Conservation (phyloP, 2,888 invertebrate species). For the Chouioia cunea region DNA sequence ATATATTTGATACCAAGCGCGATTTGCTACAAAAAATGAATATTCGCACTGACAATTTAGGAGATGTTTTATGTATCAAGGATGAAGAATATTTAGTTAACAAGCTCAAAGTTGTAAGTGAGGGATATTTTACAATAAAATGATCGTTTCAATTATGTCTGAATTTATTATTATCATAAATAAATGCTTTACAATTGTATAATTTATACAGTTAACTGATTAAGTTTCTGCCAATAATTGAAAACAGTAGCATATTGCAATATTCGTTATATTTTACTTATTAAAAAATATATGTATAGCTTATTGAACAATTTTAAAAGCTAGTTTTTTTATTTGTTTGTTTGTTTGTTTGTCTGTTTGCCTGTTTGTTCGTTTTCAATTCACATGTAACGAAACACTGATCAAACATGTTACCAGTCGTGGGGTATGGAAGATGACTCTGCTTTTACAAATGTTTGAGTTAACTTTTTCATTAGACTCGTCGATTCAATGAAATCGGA, state of each 20-base stretch:
- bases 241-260: conserved; percentile 24
- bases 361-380: too few species aligned
- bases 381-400: conserved; percentile 14
- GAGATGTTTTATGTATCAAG: conserved; percentile 50
- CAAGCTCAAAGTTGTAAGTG: conserved; percentile 51
- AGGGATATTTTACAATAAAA: conserved; percentile 40
- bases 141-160: conserved; percentile 24
- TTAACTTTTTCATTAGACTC: conserved; percentile 7
- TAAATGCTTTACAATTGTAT: conserved; percentile 46
- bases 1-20: conserved; percentile 45
- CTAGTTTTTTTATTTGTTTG: conserved; percentile 31
- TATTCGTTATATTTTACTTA: conserved; percentile 32
- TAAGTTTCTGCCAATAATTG: conserved; percentile 33
- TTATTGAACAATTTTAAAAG: conserved; percentile 27
- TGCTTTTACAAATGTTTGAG: neutral
- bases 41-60: conserved; percentile 49
- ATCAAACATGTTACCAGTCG: conserved; percentile 18
- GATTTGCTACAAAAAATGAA: conserved; percentile 47
- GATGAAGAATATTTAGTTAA: conserved; percentile 53
- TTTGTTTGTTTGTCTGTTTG: too few species aligned
- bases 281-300: conserved; percentile 37
- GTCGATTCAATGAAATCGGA: too few species aligned
- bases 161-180: conserved; percentile 46
- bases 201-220: conserved; percentile 34
- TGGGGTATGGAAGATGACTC: conserved; percentile 7